Percentiles rank a stretch among this genome's conserved stretches.
These are phyloP conservation scores for Tachysurus fulvidraco DNA, from an alignment of 2,113 vertebrate species.

Conservation along the genomic window DNA sequence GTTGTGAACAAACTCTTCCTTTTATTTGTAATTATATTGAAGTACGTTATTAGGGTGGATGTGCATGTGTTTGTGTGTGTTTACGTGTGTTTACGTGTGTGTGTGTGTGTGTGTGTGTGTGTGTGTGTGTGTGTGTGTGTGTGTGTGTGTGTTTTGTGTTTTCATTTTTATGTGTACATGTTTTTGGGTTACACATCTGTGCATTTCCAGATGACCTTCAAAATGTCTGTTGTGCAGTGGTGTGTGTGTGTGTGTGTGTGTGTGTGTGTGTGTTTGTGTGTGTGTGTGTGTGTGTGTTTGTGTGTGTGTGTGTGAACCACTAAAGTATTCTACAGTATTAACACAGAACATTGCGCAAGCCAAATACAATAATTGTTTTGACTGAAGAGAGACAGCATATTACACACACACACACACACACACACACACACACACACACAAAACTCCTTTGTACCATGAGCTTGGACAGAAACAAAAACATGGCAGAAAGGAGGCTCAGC, in stretches of 20 bases:
- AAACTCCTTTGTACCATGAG: neutral
- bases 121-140: constrained; percentile 28
- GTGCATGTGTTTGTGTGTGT: constrained; percentile 52
- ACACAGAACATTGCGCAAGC: neutral
- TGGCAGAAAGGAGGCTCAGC: neutral
- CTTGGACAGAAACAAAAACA: neutral
- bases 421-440: neutral
- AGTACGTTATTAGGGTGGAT: neutral
- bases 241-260: constrained; percentile 3
- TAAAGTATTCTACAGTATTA: neutral
- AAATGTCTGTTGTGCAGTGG: neutral
- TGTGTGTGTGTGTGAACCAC: neutral
- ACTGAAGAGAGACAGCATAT: neutral
- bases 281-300: constrained; percentile 7
- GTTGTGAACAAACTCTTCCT: neutral
- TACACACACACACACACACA: neutral
- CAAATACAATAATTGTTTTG: constrained; percentile 18
- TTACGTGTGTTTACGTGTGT: too few species aligned
- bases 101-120: constrained; percentile 6
- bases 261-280: constrained; percentile 13
- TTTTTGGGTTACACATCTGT: neutral
- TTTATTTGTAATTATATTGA: neutral
- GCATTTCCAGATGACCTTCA: constrained; percentile 4
- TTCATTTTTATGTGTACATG: neutral
- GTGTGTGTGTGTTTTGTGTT: neutral